Base-by-base conservation (phyloP, 2,113 vertebrate species). In the Benitochromis conjunctus region DNA sequence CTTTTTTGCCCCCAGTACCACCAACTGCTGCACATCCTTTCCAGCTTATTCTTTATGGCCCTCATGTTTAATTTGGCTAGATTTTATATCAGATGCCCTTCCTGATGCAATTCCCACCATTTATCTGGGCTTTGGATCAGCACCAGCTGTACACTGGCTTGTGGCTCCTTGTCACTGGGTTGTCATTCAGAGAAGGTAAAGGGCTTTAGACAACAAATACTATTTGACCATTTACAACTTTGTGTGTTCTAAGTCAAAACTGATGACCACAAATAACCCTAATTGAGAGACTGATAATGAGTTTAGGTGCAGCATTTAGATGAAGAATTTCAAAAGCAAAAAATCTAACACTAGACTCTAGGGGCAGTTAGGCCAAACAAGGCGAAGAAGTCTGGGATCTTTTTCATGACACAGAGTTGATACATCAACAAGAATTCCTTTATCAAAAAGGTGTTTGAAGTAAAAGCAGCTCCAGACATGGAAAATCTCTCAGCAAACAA, bases 391-490 rank as follows among this genome's bases (percentile, higher is more conserved):
- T 71, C 53, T 48, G 53, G 19, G 26, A 26, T 29, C 8, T 16
- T 46, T 31, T 24, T 19, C 31, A 18, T 9, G 21, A 38, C 19
- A 29, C 5, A 11, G 24, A 56, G 71, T 60, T 84, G 76, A 86
- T 18, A 2, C 38, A 34, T 81, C 83, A 90, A 86, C 86, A 86
- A 79, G 31, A 79, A 26, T 29, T 2, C 14, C n/a, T 86, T 83
- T 57, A 87, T 90, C 79, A 58, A 46, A 83, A 34, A 82, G 21
- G 13, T 85, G 82, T 86, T 90, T 85, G 3, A 66, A 36, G 66
- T 86, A 19, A 83, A 79, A 85, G 57, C 77, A 85, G 78, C 34
- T 69, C 24, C n/a, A 16, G 41, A 69, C 26, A 24, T 5, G 19
- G 56, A 84, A 69, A 79, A 29, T 58, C 86, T 80, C 38, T 18